Percentiles rank a stretch among this genome's conserved stretches.
Evolutionary conservation across 2,888 invertebrate species (phyloP).

Genomic region (Scotopteryx bipunctaria): DNA sequence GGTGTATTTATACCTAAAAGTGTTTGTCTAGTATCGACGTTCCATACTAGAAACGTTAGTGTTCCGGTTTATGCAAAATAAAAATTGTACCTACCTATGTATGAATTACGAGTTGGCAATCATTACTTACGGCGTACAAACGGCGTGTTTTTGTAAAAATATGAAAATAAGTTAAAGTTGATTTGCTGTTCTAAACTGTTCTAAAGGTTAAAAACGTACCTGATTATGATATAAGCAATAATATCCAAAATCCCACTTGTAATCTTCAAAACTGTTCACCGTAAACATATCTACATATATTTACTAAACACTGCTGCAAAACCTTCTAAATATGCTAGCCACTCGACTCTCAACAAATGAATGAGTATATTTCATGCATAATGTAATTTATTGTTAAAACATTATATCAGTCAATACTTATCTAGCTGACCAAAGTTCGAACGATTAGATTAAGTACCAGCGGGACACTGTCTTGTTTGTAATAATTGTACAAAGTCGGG

Average conservation of each 20-base stretch:
- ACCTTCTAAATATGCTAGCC: neutral
- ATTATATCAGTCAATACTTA: constrained; percentile 13
- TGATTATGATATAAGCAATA: constrained; percentile 1
- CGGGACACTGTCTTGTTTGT: constrained; percentile 3
- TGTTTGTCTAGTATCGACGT: too few species aligned
- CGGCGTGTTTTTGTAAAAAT: too few species aligned
- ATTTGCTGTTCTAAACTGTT: too few species aligned
- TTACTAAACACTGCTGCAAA: neutral
- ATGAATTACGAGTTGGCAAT: too few species aligned
- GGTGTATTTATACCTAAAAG: too few species aligned
- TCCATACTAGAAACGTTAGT: too few species aligned
- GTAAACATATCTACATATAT: neutral
- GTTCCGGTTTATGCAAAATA: too few species aligned
- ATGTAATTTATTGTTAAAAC: constrained; percentile 4
- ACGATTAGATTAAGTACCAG: constrained; percentile 12
- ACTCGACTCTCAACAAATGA: constrained; percentile 1
- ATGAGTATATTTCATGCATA: constrained; percentile 1
- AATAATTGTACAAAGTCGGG: neutral
- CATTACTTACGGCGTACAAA: too few species aligned
- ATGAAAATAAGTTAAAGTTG: too few species aligned
- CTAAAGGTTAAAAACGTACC: too few species aligned
- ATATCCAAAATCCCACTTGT: constrained; percentile 6
- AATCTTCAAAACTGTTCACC: constrained; percentile 2
- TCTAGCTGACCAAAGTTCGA: constrained; percentile 24
- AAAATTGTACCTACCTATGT: too few species aligned